Percentiles rank a stretch among this genome's conserved stretches.
These are phyloP conservation scores for Pteropus alecto DNA, from an alignment of 2,113 vertebrate species.

Conservation along the genomic window DNA sequence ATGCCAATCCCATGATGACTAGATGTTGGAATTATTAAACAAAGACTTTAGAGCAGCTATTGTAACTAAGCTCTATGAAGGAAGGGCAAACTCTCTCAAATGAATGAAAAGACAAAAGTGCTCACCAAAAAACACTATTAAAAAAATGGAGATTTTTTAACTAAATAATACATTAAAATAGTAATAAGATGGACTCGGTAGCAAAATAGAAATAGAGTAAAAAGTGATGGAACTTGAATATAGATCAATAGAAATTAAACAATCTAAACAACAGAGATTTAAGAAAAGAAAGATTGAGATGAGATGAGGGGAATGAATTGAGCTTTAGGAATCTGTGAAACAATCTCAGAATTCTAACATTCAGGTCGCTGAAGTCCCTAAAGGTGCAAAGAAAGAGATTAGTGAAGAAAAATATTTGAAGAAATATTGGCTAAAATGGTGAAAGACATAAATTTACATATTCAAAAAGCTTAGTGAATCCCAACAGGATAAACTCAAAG, in stretches of 20 bases:
- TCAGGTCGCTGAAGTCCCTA: neutral
- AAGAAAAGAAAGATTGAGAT: neutral
- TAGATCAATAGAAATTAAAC: neutral
- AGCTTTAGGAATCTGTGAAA: neutral
- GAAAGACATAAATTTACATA: neutral
- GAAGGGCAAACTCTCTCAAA: neutral
- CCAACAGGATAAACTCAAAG: neutral
- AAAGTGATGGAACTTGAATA: neutral
- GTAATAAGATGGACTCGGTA: neutral
- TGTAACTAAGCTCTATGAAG: neutral
- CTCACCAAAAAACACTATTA: neutral
- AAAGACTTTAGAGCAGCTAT: neutral
- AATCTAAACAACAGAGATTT: neutral
- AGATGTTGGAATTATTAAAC: neutral
- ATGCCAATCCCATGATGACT: neutral
- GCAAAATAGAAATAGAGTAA: neutral
- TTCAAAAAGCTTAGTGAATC: neutral
- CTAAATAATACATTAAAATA: neutral
- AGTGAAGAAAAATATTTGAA: neutral
- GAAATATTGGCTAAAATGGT: neutral
- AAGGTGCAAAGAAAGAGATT: neutral
- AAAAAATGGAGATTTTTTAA: neutral
- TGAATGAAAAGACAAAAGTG: neutral
- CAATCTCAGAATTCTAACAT: neutral
- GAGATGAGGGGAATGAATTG: neutral